phyloP scores from a whole-genome alignment of 1,140 invertebrate species.

The Tetramorium alpestre region DNA sequence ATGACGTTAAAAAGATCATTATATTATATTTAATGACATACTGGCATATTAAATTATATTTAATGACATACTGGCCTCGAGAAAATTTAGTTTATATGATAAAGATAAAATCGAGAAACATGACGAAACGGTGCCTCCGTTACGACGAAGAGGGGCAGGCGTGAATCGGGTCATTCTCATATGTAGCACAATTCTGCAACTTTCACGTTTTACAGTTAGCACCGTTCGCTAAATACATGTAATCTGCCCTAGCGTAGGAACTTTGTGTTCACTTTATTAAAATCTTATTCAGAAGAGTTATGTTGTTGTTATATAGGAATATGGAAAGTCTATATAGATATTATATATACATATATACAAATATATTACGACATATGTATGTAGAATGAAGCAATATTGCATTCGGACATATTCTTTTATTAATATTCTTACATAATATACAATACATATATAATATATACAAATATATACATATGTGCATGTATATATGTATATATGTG shows the following conservation, averaged over 20 bases:
- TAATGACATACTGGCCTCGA: neutral
- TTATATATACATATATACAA: constrained; percentile 64
- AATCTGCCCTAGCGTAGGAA: constrained; percentile 64
- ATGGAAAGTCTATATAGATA: constrained; percentile 71
- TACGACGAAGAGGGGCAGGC: constrained; percentile 4
- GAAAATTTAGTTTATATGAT: neutral
- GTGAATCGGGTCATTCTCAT: neutral
- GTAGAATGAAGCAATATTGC: constrained; percentile 74
- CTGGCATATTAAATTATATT: neutral
- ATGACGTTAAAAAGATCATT: neutral
- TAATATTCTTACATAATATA: constrained; percentile 63
- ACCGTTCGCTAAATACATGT: constrained; percentile 60
- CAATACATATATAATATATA: constrained; percentile 15
- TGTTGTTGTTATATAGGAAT: constrained; percentile 72
- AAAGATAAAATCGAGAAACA: neutral
- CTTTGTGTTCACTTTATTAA: constrained; percentile 74
- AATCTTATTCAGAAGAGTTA: constrained; percentile 68
- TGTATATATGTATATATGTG: too few relatives aligned
- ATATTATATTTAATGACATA: neutral
- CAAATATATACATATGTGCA: neutral
- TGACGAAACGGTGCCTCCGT: constrained; percentile 7
- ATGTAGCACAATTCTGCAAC: constrained; percentile 61
- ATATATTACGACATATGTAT: constrained; percentile 61
- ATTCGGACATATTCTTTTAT: constrained; percentile 76
- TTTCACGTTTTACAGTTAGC: constrained; percentile 65